A percentile compares a stretch with the other conserved stretches of the same genome.
Evolutionary conservation across 92 coral and sea anemone genomes (phyloP).

Genomic region (Palythoa caribaeorum): DNA sequence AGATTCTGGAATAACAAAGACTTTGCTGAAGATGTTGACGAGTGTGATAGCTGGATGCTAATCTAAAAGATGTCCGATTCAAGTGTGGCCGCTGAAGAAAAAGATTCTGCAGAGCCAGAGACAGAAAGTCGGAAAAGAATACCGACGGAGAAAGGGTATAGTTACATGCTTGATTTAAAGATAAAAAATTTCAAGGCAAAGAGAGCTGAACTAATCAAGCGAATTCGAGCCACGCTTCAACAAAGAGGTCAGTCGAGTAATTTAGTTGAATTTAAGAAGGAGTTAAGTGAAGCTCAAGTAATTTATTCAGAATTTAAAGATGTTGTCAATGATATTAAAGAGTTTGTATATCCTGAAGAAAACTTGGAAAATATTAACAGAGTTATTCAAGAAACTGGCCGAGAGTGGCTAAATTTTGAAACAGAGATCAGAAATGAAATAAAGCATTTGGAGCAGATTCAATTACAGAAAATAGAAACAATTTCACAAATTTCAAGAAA

Average conservation of each 20-base stretch:
- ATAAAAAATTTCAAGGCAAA: conserved; percentile 27
- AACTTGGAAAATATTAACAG: conserved; percentile 2
- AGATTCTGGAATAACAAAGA: background rate
- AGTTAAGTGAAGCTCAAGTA: conserved; percentile 42
- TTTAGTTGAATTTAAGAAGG: background rate
- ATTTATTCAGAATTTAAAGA: conserved; percentile 31
- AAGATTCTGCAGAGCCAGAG: conserved; percentile 11
- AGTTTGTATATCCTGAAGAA: conserved; percentile 26
- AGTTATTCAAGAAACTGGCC: too few relatives aligned
- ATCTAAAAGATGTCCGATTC: background rate
- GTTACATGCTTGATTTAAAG: conserved; percentile 26
- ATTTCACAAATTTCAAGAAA: too few relatives aligned
- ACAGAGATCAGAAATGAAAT: too few relatives aligned
- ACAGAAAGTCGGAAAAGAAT: background rate
- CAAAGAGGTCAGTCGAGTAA: conserved; percentile 38
- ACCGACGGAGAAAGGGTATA: conserved; percentile 36
- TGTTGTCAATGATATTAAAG: conserved; percentile 2
- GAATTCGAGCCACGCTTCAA: conserved; percentile 37
- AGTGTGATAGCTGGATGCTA: background rate
- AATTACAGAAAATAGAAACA: background rate
- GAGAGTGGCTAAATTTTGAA: too few relatives aligned
- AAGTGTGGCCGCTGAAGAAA: background rate
- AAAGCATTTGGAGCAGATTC: background rate
- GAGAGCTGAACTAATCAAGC: conserved; percentile 19
- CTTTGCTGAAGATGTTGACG: background rate